Evolutionary conservation across 1,140 invertebrate species (phyloP).

Genomic region (Drosophila nasuta): DNA sequence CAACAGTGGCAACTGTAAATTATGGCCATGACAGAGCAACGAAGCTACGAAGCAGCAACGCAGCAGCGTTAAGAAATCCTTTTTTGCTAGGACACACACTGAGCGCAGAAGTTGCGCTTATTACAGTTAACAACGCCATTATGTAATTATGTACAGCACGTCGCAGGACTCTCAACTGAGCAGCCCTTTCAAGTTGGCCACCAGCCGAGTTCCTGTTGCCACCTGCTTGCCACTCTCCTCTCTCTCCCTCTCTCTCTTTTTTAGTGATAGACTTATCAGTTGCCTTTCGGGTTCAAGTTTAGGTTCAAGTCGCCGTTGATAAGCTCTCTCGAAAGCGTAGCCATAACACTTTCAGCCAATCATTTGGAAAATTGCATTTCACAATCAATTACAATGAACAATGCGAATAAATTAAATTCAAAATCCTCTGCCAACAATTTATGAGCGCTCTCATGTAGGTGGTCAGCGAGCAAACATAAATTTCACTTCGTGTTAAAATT

Average conservation of each 20-base stretch:
- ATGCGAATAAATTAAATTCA: background rate
- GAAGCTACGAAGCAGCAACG: constrained; percentile 34
- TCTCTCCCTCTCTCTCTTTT: too few relatives aligned
- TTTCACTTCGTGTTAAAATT: constrained; percentile 31
- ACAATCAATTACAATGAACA: constrained; percentile 19
- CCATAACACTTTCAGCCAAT: constrained; percentile 19
- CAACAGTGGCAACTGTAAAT: constrained; percentile 32
- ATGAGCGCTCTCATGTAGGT: constrained; percentile 46
- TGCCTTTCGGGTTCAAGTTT: background rate
- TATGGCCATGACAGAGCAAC: constrained; percentile 34
- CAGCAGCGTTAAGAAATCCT: constrained; percentile 58
- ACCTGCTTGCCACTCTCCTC: background rate
- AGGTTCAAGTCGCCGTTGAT: constrained; percentile 13
- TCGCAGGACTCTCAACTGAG: constrained; percentile 12
- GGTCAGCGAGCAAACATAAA: constrained; percentile 51
- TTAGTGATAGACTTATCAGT: constrained; percentile 10
- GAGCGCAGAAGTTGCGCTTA: constrained; percentile 78
- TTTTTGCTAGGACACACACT: constrained; percentile 80
- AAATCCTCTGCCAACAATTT: constrained; percentile 24
- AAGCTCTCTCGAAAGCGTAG: constrained; percentile 1
- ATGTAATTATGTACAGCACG: constrained; percentile 77
- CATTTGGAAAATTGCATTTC: constrained; percentile 24
- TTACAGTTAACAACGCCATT: constrained; percentile 81
- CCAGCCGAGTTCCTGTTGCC: constrained; percentile 14
- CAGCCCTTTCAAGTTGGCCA: constrained; percentile 40